Conservation (phyloP, 2,113 vertebrate genomes). For the Centrocercus urophasianus region DNA sequence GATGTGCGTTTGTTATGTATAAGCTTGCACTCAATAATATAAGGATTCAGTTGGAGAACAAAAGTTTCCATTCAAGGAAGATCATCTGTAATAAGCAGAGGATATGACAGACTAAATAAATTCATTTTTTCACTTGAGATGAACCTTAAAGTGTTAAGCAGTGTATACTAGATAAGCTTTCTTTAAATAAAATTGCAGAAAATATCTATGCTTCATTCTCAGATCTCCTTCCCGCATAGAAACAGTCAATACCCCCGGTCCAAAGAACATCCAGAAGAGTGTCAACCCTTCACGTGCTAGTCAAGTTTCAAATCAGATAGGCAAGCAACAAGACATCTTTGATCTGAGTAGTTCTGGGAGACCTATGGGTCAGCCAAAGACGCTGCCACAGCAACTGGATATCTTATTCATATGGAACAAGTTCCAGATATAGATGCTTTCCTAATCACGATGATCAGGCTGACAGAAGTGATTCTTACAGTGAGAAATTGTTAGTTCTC, state of each 20-base stretch:
- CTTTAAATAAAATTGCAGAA: background rate
- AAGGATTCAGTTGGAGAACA: background rate
- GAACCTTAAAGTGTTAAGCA: too few species aligned
- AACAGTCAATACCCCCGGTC: background rate
- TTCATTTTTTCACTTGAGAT: background rate
- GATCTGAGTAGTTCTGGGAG: background rate
- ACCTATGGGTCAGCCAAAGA: background rate
- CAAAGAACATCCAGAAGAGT: background rate
- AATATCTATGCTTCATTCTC: background rate
- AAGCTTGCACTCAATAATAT: background rate
- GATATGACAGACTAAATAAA: background rate
- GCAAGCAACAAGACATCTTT: background rate
- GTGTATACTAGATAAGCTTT: background rate
- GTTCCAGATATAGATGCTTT: background rate
- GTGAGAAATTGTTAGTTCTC: background rate
- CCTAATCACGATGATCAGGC: background rate
- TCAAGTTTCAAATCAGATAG: background rate
- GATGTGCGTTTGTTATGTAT: accelerated
- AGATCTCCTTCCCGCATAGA: background rate
- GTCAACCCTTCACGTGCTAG: background rate
- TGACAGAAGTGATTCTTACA: background rate
- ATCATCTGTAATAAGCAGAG: background rate
- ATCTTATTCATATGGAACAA: background rate
- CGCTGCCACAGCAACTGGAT: accelerated
- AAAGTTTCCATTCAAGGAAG: background rate